Conservation (phyloP, 2,113 vertebrate species). For the Chamaetylas fuelleborni region DNA sequence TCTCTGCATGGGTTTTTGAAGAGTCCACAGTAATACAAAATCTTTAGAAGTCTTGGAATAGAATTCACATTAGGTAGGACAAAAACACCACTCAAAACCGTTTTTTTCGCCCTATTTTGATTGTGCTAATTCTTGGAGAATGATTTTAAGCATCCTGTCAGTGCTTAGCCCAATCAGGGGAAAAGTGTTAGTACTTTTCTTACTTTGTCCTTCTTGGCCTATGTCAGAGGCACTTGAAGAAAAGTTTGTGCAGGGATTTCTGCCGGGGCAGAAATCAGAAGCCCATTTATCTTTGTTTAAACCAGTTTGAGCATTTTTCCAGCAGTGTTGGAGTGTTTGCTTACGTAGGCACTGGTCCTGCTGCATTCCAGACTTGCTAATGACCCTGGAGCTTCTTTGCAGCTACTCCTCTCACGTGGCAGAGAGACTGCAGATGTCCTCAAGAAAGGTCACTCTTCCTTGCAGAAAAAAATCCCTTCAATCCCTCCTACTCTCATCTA, state of each 20-base stretch:
- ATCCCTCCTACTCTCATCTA: not conserved
- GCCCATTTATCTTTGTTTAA: not conserved
- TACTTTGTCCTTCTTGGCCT: not conserved
- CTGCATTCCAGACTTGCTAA: constrained; percentile 74
- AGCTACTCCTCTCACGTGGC: constrained; percentile 21
- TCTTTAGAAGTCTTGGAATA: not conserved
- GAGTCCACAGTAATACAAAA: not conserved
- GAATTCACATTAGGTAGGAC: not conserved
- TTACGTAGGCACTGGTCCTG: not conserved
- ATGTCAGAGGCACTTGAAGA: not conserved
- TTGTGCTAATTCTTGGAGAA: not conserved
- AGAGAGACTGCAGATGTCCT: constrained; percentile 46
- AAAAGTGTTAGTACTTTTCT: not conserved
- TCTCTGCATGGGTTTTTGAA: constrained; percentile 5
- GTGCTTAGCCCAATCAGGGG: not conserved
- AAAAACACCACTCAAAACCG: not conserved
- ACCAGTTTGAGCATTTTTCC: not conserved
- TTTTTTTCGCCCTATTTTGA: not conserved
- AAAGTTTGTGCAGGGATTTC: not conserved
- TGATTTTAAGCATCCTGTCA: not conserved
- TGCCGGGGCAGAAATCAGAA: accelerated
- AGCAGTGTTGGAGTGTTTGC: not conserved
- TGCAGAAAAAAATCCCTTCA: not conserved
- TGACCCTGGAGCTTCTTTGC: constrained; percentile 61
- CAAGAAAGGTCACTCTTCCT: constrained; percentile 46